These are phyloP conservation scores for Sebastolobus altivelis DNA, from an alignment of 2,797 vertebrate species.

Conservation along the genomic window DNA sequence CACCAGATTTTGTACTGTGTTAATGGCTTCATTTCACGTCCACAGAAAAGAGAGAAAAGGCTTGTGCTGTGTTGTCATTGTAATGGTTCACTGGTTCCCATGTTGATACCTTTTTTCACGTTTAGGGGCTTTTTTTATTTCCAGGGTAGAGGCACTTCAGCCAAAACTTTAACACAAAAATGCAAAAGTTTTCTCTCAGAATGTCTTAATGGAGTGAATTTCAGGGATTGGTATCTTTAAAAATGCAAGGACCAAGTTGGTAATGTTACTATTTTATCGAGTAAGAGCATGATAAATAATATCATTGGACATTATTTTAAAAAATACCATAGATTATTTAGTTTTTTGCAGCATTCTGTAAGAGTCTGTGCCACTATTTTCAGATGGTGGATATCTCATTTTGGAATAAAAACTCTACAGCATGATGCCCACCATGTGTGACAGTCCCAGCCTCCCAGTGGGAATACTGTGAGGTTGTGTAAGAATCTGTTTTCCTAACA, in stretches of 20 bases:
- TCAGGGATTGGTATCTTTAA: constrained; percentile 2
- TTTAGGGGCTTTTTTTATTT: too few relatives aligned
- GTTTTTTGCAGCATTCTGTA: not conserved
- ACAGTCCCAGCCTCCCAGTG: constrained; percentile 15
- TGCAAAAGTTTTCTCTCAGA: rapidly evolving
- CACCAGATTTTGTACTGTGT: too few relatives aligned
- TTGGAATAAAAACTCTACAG: constrained; percentile 37
- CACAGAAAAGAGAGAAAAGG: too few relatives aligned
- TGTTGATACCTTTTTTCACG: too few relatives aligned
- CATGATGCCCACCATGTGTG: constrained; percentile 23
- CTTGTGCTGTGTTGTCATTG: too few relatives aligned
- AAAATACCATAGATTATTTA: not conserved
- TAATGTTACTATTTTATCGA: constrained; percentile 24
- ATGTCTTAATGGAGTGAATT: not conserved
- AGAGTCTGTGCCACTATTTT: constrained; percentile 14
- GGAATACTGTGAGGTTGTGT: constrained; percentile 20
- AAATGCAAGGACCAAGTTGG: not conserved
- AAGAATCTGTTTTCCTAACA: constrained; percentile 25
- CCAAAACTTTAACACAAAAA: too few relatives aligned
- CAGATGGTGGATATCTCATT: constrained; percentile 36
- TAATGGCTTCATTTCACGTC: too few relatives aligned
- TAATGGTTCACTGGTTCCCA: too few relatives aligned
- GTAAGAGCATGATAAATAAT: not conserved
- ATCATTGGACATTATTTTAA: not conserved
- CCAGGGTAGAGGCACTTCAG: too few relatives aligned